phyloP scores from a whole-genome alignment of 2,888 invertebrate species.

The Entomobrya proxima region DNA sequence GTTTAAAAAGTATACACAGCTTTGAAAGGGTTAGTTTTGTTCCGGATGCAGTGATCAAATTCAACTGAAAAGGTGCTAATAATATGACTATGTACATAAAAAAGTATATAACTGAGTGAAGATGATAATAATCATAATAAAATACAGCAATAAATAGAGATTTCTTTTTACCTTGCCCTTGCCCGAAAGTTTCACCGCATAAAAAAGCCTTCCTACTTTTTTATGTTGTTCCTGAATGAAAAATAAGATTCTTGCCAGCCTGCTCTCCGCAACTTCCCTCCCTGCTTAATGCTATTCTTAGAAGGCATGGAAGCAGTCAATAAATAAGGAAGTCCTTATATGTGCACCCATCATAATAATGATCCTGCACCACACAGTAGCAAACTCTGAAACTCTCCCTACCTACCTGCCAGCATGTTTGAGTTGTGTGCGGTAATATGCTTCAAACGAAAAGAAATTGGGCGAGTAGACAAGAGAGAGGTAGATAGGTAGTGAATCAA shows the following conservation, averaged over 20 bases:
- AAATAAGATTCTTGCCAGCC: too few relatives aligned
- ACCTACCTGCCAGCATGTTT: slow-evolving; percentile 43
- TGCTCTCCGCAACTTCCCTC: neutral
- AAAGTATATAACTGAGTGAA: neutral
- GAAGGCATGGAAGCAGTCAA: slow-evolving; percentile 2
- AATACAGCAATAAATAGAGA: too few relatives aligned
- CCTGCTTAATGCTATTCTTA: slow-evolving; percentile 3
- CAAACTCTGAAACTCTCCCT: too few relatives aligned
- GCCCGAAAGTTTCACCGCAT: too few relatives aligned
- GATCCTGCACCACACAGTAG: neutral
- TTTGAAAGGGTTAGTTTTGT: too few relatives aligned
- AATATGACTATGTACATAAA: neutral
- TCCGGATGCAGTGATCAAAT: too few relatives aligned
- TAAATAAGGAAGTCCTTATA: slow-evolving; percentile 58
- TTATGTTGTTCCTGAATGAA: too few relatives aligned
- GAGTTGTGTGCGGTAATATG: slow-evolving; percentile 4
- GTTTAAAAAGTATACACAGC: too few relatives aligned
- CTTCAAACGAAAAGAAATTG: slow-evolving; percentile 33
- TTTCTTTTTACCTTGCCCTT: too few relatives aligned
- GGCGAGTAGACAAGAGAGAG: neutral
- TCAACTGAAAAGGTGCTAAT: too few relatives aligned
- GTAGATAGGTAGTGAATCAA: neutral
- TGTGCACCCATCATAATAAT: slow-evolving; percentile 48
- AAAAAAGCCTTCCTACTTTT: too few relatives aligned
- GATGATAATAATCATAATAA: neutral